These are phyloP conservation scores for Cololabis saira DNA, from an alignment of 2,113 vertebrate genomes.

Conservation along the genomic window DNA sequence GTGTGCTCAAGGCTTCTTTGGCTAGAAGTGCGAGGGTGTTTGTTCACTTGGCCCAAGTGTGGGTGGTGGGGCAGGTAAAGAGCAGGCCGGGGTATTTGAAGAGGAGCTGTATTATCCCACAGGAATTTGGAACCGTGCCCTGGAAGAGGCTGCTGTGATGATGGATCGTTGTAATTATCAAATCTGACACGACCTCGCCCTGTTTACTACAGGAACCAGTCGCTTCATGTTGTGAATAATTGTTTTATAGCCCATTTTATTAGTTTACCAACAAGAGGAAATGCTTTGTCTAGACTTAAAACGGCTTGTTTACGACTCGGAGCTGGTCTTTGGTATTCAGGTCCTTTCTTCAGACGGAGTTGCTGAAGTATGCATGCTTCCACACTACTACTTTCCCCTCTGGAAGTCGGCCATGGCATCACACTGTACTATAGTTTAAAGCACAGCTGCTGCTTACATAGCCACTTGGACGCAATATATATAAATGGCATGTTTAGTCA, in stretches of 20 bases:
- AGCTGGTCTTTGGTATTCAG: conserved; percentile 74
- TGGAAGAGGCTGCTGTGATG: conserved; percentile 70
- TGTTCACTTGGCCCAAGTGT: conserved; percentile 24
- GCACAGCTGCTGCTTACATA: conserved; percentile 65
- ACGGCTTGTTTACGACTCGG: conserved; percentile 73
- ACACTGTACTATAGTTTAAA: conserved; percentile 34
- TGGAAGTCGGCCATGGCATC: conserved; percentile 60
- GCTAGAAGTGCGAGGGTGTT: conserved; percentile 84
- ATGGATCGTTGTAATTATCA: conserved; percentile 80
- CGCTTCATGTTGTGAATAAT: conserved; percentile 80
- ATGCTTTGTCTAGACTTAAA: conserved; percentile 83
- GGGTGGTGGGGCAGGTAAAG: conserved; percentile 59
- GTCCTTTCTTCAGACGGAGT: conserved; percentile 68
- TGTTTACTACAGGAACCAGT: conserved; percentile 71
- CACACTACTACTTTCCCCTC: conserved; percentile 37
- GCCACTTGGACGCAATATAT: conserved; percentile 60
- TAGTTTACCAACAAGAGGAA: conserved; percentile 83
- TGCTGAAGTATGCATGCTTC: conserved; percentile 65
- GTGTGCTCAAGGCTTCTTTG: conserved; percentile 84
- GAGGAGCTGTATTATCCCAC: conserved; percentile 69
- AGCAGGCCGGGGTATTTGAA: conserved; percentile 53
- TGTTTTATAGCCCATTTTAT: conserved; percentile 79
- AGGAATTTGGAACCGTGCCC: conserved; percentile 76
- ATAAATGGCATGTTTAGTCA: conserved; percentile 31
- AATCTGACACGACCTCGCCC: conserved; percentile 72